Evolutionary conservation across 2,113 vertebrate genomes (phyloP), one percentile per base, ranked within the genome.

Genomic region (Polypterus senegalus): DNA sequence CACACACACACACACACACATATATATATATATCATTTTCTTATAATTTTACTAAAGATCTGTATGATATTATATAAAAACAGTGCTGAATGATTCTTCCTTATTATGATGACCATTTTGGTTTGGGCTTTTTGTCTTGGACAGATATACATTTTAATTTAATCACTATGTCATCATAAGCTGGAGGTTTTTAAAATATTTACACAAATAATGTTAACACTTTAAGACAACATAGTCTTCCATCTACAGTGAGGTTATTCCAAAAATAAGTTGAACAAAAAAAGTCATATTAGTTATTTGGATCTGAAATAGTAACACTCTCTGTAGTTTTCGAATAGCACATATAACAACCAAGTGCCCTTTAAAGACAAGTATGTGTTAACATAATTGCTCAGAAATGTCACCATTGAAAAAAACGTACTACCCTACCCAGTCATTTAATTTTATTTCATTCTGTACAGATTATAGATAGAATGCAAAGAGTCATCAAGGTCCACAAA

Each of bases 41-140:
- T 74, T 80, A 71, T 60, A 54, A 57, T 74, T 77, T 74, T 75
- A 67, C 69, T 69, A 72, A 70, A 70, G 52, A 66, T 77, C 61
- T 74, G 62, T 77, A 73, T 77, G 58, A 67, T 62, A 64, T 71
- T 70, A 70, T 70, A 74, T 66, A 76, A 77, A 73, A 69, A 69
- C 70, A 79, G 73, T 80, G 75, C 74, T 67, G 66, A 59, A 74
- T 69, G 67, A 59, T 66, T 69, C 76, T 77, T 77, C 73, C 70
- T 71, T 73, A 74, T 70, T 70, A 63, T 81, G 27, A 27, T 27
- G 76, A 76, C 71, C 73, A 67, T 81, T 77, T 81, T 73, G 83
- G 77, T 82, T 86, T 85, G 80, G 63, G 6, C 58, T 67, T 81
- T 77, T 81, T 73, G 83, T 78, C 83, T 86, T 85, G 80, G 63